Evolutionary conservation across 2,797 vertebrate genomes (phyloP), one percentile per base, ranked within the genome.

Genomic region (Anisognathus igniventris): DNA sequence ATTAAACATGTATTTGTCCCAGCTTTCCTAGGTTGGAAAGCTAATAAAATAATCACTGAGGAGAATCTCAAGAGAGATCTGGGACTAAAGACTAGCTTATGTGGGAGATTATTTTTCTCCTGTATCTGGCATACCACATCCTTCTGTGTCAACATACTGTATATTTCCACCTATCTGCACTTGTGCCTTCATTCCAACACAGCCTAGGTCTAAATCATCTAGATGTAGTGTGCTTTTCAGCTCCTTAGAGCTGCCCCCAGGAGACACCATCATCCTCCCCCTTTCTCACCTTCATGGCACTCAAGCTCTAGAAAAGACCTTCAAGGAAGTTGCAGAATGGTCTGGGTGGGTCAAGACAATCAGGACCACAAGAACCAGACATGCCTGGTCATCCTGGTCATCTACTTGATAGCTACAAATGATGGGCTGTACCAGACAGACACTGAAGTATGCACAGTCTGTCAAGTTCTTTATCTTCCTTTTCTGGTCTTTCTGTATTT

Each of bases 391-490:
- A 27, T 42, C 22, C 7, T 35, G 22, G 35, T 60, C 40, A 64
- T n/a, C 16, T 64, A 4, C 17, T 40, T 61, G 15, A n/a, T 8
- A 50, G 35, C 40, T 15, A 31, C 53, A 66, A 7, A 4, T 42
- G 21, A 14, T 0, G 1, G 17, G 19, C 18, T 88, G 58, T 54
- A 74, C 14, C 3, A 51, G 30, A 16, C 3, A 72, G 35, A 47
- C 2, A 3, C 27, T 60, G 7, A 37, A 54, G 1, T 16, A 31
- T 37, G 25, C 4, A 13, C 3, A 30, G 5, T 4, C 16, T 57
- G 30, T 39, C 10, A 27, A 40, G 2, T 31, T 71, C 48, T 40
- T 72, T 8, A 31, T 44, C 35, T 45, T 76, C 33, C 8, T 61
- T 83, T 73, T 31, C 70, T 70, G 12, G 7, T 50, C 27, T 57